Evolutionary conservation across 2,888 invertebrate species (phyloP), one percentile per base, ranked within the genome.

Genomic region (Candidula unifasciata): DNA sequence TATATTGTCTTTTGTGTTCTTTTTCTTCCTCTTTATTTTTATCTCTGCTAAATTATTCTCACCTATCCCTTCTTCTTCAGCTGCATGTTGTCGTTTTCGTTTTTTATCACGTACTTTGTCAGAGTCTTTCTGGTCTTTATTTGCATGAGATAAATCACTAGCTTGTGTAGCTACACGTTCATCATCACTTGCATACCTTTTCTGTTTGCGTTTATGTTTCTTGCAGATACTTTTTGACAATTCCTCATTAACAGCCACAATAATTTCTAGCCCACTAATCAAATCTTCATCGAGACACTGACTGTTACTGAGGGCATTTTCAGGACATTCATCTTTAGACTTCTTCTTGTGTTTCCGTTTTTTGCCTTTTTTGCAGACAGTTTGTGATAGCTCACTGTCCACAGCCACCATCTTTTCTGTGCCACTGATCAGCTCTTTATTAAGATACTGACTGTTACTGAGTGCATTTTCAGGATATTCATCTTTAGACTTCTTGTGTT

Each of bases 151-250:
- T n/a, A 37, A 37, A 3, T 37, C 71, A 71, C 8, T 71, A 6
- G 24, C 71, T 24, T 24, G 37, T 18, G 2, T 3, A 35, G 13
- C 37, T 37, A 37, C 73, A 21, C 10, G 10, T 37, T 27, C 21
- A 35, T 54, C 54, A 18, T 74, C 52, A 8, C 21, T 27, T 54
- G 30, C 30, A 33, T 33, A 2, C 35, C 33, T 57, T 60, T 60
- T 77, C 77, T 77, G 30, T 27, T 77, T 57, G 21, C 57, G 76
- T 54, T 76, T 76, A 52, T 52, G 37, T 74, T 44, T 57, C 35
- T n/a, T n/a, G n/a, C n/a, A n/a, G n/a, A n/a, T n/a, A n/a, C n/a
- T n/a, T n/a, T n/a, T n/a, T n/a, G n/a, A n/a, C n/a, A n/a, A n/a
- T n/a, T n/a, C n/a, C n/a, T n/a, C n/a, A n/a, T n/a, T n/a, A n/a